These are phyloP conservation scores for Phycodurus eques DNA, from an alignment of 2,113 vertebrate genomes.

Conservation along the genomic window DNA sequence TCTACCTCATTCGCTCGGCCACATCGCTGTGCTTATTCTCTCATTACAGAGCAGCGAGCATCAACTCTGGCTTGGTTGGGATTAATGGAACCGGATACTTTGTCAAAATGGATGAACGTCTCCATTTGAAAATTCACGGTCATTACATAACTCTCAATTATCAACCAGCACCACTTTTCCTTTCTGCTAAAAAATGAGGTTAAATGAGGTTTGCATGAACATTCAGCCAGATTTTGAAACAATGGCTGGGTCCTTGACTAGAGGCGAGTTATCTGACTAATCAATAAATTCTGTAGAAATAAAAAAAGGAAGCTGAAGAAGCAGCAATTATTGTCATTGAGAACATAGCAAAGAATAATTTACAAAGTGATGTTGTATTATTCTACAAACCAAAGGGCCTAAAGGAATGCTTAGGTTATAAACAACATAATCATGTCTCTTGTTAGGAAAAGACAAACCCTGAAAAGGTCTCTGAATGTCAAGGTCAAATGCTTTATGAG, in stretches of 20 bases:
- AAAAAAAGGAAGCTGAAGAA: background rate
- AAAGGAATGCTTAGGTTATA: background rate
- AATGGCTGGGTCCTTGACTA: slow-evolving; percentile 9
- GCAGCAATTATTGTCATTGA: background rate
- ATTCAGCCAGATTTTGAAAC: background rate
- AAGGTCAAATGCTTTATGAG: slow-evolving; percentile 14
- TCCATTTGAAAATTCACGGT: slow-evolving; percentile 36
- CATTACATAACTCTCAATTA: slow-evolving; percentile 51
- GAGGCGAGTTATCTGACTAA: background rate
- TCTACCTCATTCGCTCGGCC: slow-evolving; percentile 45
- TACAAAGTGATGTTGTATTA: background rate
- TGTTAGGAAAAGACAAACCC: background rate
- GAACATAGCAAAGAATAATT: background rate
- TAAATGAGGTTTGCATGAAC: slow-evolving; percentile 7
- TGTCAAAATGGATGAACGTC: slow-evolving; percentile 70
- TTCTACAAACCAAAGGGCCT: background rate
- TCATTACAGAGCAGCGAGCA: slow-evolving; percentile 50
- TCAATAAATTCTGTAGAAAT: background rate
- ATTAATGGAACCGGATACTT: slow-evolving; percentile 66
- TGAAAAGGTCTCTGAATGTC: slow-evolving; percentile 20
- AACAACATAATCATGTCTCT: slow-evolving; percentile 5
- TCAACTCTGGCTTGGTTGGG: slow-evolving; percentile 33
- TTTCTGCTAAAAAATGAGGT: slow-evolving; percentile 14
- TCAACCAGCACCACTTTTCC: slow-evolving; percentile 25
- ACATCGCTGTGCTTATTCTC: slow-evolving; percentile 55